phyloP scores from a whole-genome alignment of 1,140 invertebrate genomes.

The Zeugodacus cucurbitae region DNA sequence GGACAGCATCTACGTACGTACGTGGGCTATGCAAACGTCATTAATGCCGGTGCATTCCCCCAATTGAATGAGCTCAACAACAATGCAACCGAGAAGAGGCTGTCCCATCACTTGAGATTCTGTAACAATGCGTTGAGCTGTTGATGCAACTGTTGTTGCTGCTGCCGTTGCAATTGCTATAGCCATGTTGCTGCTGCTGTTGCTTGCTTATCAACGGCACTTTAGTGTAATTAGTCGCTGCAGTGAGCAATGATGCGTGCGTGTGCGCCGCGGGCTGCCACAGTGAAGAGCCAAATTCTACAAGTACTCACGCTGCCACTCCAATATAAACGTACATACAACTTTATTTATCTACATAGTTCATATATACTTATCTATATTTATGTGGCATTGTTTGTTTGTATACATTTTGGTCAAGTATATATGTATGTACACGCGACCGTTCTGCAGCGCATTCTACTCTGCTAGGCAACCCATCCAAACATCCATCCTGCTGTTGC shows the following conservation, averaged over 20 bases:
- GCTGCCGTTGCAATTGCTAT: neutral
- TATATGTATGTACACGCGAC: neutral
- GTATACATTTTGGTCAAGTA: neutral
- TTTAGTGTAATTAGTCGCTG: constrained; percentile 33
- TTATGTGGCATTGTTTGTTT: neutral
- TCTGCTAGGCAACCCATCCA: neutral
- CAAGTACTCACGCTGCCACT: neutral
- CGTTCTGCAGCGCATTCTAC: neutral
- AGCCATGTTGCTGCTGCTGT: neutral
- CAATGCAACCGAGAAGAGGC: constrained; percentile 27
- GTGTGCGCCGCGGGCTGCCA: neutral
- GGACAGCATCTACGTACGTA: neutral
- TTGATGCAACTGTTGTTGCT: constrained; percentile 1
- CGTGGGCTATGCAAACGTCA: neutral
- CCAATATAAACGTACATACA: neutral
- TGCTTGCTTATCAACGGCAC: constrained; percentile 14
- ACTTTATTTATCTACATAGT: neutral
- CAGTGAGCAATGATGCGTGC: constrained; percentile 27
- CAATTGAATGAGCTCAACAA: constrained; percentile 35
- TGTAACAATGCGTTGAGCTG: constrained; percentile 37
- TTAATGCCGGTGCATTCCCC: constrained; percentile 24
- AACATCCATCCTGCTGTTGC: neutral
- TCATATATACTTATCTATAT: neutral
- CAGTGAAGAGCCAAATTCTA: neutral
- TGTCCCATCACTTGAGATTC: constrained; percentile 28